Evolutionary conservation across 2,797 vertebrate genomes (phyloP).

Genomic region (Mus caroli): DNA sequence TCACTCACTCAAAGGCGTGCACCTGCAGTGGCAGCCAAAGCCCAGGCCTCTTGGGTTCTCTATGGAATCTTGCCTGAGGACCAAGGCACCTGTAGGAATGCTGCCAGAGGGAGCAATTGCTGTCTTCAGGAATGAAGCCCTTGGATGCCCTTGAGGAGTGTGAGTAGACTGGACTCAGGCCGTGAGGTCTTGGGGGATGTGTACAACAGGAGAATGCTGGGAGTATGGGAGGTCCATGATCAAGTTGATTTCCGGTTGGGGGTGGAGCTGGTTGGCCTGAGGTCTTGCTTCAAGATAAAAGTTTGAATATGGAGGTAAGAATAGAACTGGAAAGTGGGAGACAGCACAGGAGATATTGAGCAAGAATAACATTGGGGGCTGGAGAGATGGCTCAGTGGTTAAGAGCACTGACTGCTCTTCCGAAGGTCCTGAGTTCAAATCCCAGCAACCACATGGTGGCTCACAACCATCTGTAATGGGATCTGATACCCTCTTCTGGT

Average conservation of each 20-base stretch:
- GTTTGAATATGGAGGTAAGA: background rate
- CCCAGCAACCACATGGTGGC: too few relatives aligned
- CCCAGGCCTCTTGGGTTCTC: background rate
- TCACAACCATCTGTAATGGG: too few relatives aligned
- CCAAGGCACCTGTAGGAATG: background rate
- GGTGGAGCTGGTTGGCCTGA: background rate
- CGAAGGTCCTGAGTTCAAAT: too few relatives aligned
- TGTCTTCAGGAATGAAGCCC: background rate
- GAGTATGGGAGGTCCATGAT: background rate
- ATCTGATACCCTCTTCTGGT: too few relatives aligned
- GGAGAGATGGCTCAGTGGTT: too few relatives aligned
- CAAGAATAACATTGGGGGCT: background rate
- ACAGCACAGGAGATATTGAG: background rate
- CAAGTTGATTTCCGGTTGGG: background rate
- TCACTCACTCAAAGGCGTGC: background rate
- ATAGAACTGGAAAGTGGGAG: conserved; percentile 29
- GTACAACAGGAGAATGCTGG: background rate
- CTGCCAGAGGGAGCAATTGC: background rate
- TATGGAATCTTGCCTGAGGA: background rate
- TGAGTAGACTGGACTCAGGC: background rate
- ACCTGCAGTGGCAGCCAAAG: background rate
- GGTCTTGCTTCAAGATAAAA: background rate
- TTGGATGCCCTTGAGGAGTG: background rate
- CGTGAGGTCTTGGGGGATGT: background rate
- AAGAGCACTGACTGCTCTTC: too few relatives aligned